Conservation (phyloP, 1,140 invertebrate genomes). For the Drosophila pruinosa region DNA sequence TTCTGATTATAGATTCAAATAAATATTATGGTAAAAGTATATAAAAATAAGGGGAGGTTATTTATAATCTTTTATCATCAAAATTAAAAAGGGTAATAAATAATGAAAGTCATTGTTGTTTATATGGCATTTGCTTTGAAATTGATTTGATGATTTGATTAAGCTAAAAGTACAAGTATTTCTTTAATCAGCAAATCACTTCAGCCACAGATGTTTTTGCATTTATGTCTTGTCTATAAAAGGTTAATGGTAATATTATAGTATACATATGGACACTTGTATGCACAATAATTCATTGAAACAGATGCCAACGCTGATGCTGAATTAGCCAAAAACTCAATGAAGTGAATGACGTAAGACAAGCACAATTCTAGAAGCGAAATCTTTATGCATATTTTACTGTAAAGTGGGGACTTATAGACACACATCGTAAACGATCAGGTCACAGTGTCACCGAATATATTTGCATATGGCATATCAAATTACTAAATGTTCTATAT, state of each 20-base stretch:
- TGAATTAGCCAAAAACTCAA: conserved; percentile 34
- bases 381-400: conserved; percentile 28
- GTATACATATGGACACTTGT: background rate
- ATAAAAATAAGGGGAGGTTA: no score
- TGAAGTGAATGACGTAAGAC: conserved; percentile 45
- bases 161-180: background rate
- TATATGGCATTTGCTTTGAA: background rate
- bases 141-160: no score
- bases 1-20: no score
- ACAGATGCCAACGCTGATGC: conserved; percentile 38
- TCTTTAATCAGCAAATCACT: background rate
- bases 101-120: background rate
- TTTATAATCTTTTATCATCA: no score
- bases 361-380: conserved; percentile 17
- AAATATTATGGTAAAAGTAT: no score
- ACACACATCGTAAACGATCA: background rate
- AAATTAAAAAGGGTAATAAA: background rate
- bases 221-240: background rate
- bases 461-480: conserved; percentile 14
- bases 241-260: background rate
- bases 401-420: background rate
- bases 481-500: background rate
- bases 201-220: background rate
- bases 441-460: conserved; percentile 26
- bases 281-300: conserved; percentile 11